Percentiles rank a stretch among this genome's conserved stretches.
Evolutionary conservation across 2,113 vertebrate genomes (phyloP).

Genomic region (Alces alces): DNA sequence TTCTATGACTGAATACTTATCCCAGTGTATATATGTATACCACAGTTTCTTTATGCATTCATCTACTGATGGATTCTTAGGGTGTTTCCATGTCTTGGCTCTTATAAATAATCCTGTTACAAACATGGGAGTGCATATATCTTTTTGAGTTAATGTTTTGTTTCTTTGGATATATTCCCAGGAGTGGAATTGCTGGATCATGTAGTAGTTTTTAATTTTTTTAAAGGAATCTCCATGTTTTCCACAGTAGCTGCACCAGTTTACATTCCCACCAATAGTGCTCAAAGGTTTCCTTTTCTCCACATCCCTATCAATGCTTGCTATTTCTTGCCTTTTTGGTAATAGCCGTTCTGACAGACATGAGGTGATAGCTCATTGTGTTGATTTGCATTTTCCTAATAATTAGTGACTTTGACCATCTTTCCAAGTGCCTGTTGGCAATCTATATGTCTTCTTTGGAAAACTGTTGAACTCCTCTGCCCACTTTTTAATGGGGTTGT

Average conservation of each 20-base stretch:
- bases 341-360: not conserved
- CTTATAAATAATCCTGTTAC: not conserved
- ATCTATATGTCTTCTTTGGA: not conserved
- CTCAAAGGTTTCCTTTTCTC: not conserved
- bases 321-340: not conserved
- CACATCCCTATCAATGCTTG: not conserved
- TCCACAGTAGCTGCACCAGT: not conserved
- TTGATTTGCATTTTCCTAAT: not conserved
- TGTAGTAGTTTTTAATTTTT: not conserved
- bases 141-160: not conserved
- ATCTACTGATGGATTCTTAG: not conserved
- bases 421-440: not conserved
- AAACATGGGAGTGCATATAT: not conserved
- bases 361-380: not conserved
- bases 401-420: not conserved
- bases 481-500: not conserved
- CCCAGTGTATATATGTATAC: not conserved
- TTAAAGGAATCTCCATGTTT: not conserved
- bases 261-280: not conserved
- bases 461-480: not conserved
- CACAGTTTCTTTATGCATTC: not conserved
- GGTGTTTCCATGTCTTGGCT: not conserved
- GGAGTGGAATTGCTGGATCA: not conserved
- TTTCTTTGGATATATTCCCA: not conserved
- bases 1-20: not conserved